Percentiles rank a stretch among this genome's conserved stretches.
Conservation (phyloP, 2,888 invertebrate species). For the Noctua fimbriata region DNA sequence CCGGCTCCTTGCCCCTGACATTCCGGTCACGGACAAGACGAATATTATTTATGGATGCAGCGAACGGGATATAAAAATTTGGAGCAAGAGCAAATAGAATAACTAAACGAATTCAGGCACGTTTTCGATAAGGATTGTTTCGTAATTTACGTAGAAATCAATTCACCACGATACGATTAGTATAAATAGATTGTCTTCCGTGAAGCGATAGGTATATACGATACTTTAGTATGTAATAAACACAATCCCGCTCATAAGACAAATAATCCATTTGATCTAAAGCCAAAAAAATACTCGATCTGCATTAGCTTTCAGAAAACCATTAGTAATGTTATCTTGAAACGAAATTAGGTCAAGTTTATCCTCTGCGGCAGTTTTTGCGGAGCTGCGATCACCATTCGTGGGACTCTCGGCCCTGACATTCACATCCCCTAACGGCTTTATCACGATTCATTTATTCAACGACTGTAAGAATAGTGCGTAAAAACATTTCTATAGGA, state of each 20-base stretch:
- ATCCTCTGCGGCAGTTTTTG: constrained; percentile 41
- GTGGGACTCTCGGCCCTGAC: constrained; percentile 34
- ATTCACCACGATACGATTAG: background rate
- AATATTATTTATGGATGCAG: constrained; percentile 60
- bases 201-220: background rate
- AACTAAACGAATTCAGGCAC: constrained; percentile 17
- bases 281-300: constrained; percentile 47
- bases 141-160: background rate
- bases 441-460: constrained; percentile 26
- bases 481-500: constrained; percentile 1
- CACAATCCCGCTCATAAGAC: background rate
- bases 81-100: constrained; percentile 53
- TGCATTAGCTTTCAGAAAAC: constrained; percentile 49
- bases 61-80: constrained; percentile 40
- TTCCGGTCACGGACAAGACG: constrained; percentile 57
- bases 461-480: constrained; percentile 15
- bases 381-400: constrained; percentile 26
- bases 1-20: constrained; percentile 59
- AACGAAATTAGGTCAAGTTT: constrained; percentile 66
- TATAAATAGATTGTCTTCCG: background rate
- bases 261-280: constrained; percentile 45
- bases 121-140: constrained; percentile 25
- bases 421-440: constrained; percentile 33
- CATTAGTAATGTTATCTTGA: constrained; percentile 53
- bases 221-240: background rate